phyloP scores from a whole-genome alignment of 30 jellyfish, hydroid and myxozoan species.

The Turritopsis dohrnii region DNA sequence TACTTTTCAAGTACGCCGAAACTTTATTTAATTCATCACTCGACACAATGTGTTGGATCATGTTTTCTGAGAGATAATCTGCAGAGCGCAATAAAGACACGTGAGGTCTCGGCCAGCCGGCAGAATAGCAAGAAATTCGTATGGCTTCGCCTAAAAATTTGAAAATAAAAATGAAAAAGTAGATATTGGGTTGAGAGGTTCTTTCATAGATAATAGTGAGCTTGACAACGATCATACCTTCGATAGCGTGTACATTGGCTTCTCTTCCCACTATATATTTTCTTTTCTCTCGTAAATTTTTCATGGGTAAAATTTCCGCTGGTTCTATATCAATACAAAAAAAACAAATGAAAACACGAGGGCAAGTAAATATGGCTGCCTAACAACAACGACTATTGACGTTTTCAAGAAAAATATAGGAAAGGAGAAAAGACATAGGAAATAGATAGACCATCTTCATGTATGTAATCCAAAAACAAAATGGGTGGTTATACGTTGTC shows the following conservation, averaged over 20 bases:
- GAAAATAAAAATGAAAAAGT: too few species aligned
- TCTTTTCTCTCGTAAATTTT: background rate
- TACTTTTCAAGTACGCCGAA: background rate
- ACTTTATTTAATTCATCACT: background rate
- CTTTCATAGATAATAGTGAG: background rate
- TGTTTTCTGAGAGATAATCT: background rate
- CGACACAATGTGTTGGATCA: background rate
- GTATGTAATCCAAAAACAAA: too few species aligned
- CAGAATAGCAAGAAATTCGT: background rate
- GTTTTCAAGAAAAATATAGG: too few species aligned
- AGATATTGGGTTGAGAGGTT: too few species aligned
- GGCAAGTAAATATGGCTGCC: too few species aligned
- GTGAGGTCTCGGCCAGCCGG: constrained; percentile 3
- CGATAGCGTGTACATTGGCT: background rate
- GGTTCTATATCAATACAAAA: background rate
- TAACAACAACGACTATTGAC: too few species aligned
- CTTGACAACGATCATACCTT: background rate
- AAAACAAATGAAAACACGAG: too few species aligned
- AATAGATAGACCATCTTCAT: too few species aligned
- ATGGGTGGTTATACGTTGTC: too few species aligned
- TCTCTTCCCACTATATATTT: background rate
- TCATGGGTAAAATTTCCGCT: background rate
- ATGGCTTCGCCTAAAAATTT: constrained; percentile 7
- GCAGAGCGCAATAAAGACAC: background rate
- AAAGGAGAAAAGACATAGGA: too few species aligned